Evolutionary conservation across 35 echinoderm and acorn worm genomes (phyloP), one percentile per base, ranked within the genome.

Genomic region (Patiria miniata): DNA sequence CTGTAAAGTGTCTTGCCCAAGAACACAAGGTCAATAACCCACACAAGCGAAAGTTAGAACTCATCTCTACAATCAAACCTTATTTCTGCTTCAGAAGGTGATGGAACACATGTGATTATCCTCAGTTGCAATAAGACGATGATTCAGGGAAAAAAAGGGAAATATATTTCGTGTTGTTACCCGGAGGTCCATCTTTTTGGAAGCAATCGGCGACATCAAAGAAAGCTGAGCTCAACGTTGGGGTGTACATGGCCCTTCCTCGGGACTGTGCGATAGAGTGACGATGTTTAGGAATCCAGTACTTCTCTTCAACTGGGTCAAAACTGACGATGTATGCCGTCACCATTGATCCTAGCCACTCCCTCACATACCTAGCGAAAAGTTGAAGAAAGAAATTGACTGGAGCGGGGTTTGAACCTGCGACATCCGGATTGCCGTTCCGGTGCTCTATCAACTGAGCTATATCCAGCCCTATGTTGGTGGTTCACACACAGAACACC

Each of bases 341-440:
- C 2, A 88, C 91, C 91, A 93, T 83, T 0, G 40, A 79, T 34
- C 91, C 91, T 10, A 93, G 86, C 91, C 91, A 93, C 79, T 93
- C 91, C 33, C 86, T 78, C 29, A 93, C 91, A 57, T 93, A 93
- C 81, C 91, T 93, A 60, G 19, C 7, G 17, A 60, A n/a, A n/a
- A n/a, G n/a, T n/a, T n/a, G n/a, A n/a, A n/a, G n/a, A n/a, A n/a
- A n/a, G n/a, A n/a, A n/a, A n/a, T n/a, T n/a, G n/a, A n/a, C n/a
- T n/a, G n/a, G n/a, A n/a, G n/a, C n/a, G n/a, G n/a, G n/a, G n/a
- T n/a, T n/a, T n/a, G n/a, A n/a, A n/a, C n/a, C n/a, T n/a, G n/a
- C n/a, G n/a, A n/a, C n/a, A n/a, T n/a, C n/a, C n/a, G n/a, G n/a
- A n/a, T n/a, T n/a, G n/a, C n/a, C n/a, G n/a, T n/a, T n/a, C n/a